Percentiles rank a stretch among this genome's conserved stretches.
Conservation (phyloP, 2,113 vertebrate genomes). For the Xiphorhynchus elegans region DNA sequence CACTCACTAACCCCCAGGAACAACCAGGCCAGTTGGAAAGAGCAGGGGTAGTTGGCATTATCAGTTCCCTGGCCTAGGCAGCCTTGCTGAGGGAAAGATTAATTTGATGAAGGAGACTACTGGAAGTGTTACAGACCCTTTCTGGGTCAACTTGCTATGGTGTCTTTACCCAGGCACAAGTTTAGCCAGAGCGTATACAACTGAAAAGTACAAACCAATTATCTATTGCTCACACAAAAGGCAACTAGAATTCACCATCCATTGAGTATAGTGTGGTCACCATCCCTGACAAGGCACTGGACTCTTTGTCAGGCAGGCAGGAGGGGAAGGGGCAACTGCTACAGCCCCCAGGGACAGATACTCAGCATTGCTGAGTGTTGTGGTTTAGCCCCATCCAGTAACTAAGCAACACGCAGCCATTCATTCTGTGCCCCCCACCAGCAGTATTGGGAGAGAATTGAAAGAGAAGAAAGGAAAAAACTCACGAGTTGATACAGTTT, state of each 20-base stretch:
- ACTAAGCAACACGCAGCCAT: background rate
- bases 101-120: background rate
- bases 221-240: background rate
- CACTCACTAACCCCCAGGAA: background rate
- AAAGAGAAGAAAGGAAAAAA: background rate
- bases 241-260: background rate
- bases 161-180: background rate
- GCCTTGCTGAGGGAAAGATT: background rate
- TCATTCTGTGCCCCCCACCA: background rate
- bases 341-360: background rate
- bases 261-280: background rate
- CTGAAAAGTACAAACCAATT: background rate
- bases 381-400: background rate
- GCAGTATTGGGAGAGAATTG: background rate
- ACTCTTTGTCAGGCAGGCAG: background rate
- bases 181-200: background rate
- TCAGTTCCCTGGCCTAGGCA: background rate
- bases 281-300: background rate
- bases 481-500: background rate
- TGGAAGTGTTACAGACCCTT: background rate
- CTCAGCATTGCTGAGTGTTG: background rate
- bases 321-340: background rate
- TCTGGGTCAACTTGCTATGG: background rate
- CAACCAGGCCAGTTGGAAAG: background rate
- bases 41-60: background rate